Conservation (phyloP, 2,797 vertebrate species). For the Bovichtus variegatus region DNA sequence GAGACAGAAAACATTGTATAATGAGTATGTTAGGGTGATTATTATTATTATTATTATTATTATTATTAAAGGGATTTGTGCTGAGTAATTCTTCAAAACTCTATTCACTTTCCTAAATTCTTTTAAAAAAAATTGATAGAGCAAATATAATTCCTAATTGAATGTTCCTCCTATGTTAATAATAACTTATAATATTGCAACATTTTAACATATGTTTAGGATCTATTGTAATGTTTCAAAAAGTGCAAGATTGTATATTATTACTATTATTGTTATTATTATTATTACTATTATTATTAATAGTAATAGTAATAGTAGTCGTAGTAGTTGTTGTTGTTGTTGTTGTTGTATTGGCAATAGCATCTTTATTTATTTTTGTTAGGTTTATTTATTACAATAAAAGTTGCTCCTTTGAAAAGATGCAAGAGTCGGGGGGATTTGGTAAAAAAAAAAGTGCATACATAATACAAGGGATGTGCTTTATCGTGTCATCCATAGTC, state of each 20-base stretch:
- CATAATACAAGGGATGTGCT: not conserved
- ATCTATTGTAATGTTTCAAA: not conserved
- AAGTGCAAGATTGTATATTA: not conserved
- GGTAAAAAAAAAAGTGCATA: not conserved
- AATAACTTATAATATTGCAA: not conserved
- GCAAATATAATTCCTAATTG: not conserved
- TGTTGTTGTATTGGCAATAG: not conserved
- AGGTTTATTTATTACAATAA: not conserved
- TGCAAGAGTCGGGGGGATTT: not conserved
- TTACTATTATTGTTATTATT: too few species aligned
- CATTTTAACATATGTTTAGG: not conserved
- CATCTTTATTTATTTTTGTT: too few species aligned
- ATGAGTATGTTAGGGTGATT: not conserved
- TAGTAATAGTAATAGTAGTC: too few species aligned
- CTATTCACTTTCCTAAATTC: not conserved
- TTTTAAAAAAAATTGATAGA: not conserved
- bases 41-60: not conserved
- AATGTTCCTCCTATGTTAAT: too few species aligned
- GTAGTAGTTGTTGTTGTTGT: too few species aligned
- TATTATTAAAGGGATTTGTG: not conserved
- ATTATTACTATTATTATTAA: too few species aligned
- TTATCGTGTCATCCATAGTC: not conserved
- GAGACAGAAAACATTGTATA: not conserved
- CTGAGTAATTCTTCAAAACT: not conserved
- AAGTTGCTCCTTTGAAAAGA: not conserved